Evolutionary conservation across 1,140 invertebrate species (phyloP), one percentile per base, ranked within the genome.

Genomic region (Drosophila littoralis): DNA sequence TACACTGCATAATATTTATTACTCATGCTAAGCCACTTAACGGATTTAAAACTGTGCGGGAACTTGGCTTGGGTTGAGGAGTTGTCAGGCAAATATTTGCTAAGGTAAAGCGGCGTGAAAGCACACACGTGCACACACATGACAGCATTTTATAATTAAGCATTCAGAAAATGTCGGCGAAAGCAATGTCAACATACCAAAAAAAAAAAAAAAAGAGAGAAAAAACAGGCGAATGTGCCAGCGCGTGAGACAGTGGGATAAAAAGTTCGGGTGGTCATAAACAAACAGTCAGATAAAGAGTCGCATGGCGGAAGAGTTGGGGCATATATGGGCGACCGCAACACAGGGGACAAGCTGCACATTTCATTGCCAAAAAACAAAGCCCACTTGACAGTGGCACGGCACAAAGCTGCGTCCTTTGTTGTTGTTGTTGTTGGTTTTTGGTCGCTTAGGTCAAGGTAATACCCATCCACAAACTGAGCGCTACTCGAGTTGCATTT

Each of bases 81-180:
- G 28, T 48, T 46, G 6, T 15, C 50, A 15, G 28, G 9, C 71
- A 74, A 61, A 74, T 74, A 74, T 69, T 61, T 74, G 50, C 42
- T 17, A 15, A 55, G 51, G 70, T 68, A 15, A 60, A 68, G 42
- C 17, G 36, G 32, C 28, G 51, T 51, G 61, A 36, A 40, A 64
- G 28, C 13, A 46, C 46, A 54, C 22, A 51, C 54, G 32, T 58
- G 61, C 42, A 77, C 45, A 63, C 67, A 71, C 67, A 60, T 70
- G 74, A 66, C 54, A 46, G 64, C 60, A 57, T 81, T 86, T 82
- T 66, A 60, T 89, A 88, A 88, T 88, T 89, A 88, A 83, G 84
- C 69, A 89, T 88, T 88, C 83, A 83, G 45, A 83, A 71, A 83
- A 76, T 74, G 83, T 61, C 35, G 58, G 40, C 50, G 48, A 63